Evolutionary conservation across 2,888 invertebrate species (phyloP), one percentile per base, ranked within the genome.

Genomic region (Isotomurus palustris): DNA sequence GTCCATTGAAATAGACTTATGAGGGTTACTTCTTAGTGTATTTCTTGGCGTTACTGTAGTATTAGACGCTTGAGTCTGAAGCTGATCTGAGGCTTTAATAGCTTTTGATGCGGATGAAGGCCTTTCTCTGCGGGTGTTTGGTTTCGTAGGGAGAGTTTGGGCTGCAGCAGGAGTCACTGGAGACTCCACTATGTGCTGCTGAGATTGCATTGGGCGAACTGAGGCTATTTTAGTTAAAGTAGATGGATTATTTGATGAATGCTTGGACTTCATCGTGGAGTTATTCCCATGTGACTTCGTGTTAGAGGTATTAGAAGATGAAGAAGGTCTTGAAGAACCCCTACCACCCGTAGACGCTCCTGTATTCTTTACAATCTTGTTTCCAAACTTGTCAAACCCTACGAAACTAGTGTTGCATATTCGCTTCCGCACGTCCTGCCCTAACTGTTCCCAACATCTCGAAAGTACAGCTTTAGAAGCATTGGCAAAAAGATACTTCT

Each of bases 401-500:
- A 70, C 55, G 36, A 70, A 70, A 27, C 64, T 61, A 0, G 68
- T 57, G 8, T 62, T 63, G 43, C 70, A 70, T 6, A 70, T 68
- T 28, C 58, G 56, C 41, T 67, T 66, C 3, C 66, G 58, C 2
- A 67, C 59, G 27, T 65, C 70, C 51, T 66, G 58, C 4, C 67
- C 62, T 17, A 70, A 36, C 32, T 60, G 58, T 28, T 70, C 70
- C 70, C 70, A 70, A 22, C 66, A 53, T 53, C 67, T 67, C 3
- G 62, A 68, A 8, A 70, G 43, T 10, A 70, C 70, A 1, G 68
- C 68, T 48, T 65, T 66, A 3, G 66, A 66, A 14, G 87, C 85
- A 72, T 87, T 86, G 22, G 84, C 79, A 8, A 86, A 82, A 44
- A 88, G 76, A 71, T 85, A 84, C 64, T 84, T 83, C 72, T 88